These are phyloP conservation scores for Dascyllus trimaculatus DNA, from an alignment of 2,113 vertebrate species.

Conservation along the genomic window DNA sequence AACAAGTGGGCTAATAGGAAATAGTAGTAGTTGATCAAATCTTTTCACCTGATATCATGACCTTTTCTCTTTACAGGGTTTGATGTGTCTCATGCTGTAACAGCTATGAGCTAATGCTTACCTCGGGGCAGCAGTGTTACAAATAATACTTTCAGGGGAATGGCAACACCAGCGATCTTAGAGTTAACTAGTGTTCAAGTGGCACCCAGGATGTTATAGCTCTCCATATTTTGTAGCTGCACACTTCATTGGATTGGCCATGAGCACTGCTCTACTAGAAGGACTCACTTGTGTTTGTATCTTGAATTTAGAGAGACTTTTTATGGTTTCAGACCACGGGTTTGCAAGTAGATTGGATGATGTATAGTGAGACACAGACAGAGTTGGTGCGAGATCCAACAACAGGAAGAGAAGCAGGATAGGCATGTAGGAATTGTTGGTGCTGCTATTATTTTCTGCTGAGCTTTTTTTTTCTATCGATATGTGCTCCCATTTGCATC, in stretches of 20 bases:
- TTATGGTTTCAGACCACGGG: constrained; percentile 10
- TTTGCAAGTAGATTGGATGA: constrained; percentile 9
- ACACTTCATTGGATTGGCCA: constrained; percentile 18
- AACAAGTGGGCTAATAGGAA: constrained; percentile 26
- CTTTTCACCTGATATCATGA: constrained; percentile 14
- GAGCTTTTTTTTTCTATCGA: constrained; percentile 39
- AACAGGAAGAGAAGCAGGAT: constrained; percentile 14
- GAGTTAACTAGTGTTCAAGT: constrained; percentile 12
- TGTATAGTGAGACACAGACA: not conserved
- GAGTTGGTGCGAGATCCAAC: not conserved
- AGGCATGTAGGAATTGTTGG: constrained; percentile 15
- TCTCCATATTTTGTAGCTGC: constrained; percentile 19
- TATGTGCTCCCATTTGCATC: constrained; percentile 36
- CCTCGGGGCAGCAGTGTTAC: constrained; percentile 24
- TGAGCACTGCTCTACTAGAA: not conserved
- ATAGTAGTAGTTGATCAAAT: constrained; percentile 6
- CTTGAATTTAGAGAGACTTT: constrained; percentile 21
- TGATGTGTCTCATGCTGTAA: constrained; percentile 28
- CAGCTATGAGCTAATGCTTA: constrained; percentile 22
- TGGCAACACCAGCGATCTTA: constrained; percentile 13
- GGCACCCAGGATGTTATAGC: constrained; percentile 1
- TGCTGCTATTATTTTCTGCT: constrained; percentile 46
- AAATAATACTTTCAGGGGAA: constrained; percentile 10
- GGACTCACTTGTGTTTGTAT: constrained; percentile 18
- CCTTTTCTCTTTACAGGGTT: constrained; percentile 12